phyloP scores from a whole-genome alignment of 1,140 invertebrate species.

The Lepidurus apus region DNA sequence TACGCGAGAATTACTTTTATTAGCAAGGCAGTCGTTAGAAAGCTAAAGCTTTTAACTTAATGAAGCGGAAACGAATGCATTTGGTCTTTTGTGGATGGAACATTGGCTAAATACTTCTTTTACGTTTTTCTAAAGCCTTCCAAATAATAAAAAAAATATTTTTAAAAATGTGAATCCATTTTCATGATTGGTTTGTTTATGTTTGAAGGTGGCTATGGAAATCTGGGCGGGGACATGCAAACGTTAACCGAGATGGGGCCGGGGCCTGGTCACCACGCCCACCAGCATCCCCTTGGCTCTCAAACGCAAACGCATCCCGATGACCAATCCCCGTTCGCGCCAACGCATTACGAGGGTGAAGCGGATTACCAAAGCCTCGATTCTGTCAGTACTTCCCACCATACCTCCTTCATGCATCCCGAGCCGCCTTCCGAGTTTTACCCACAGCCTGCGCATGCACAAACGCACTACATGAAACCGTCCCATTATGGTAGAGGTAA shows the following conservation, averaged over 20 bases:
- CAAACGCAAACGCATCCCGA: slow-evolving; percentile 7
- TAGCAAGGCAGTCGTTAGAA: no score
- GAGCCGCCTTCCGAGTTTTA: slow-evolving; percentile 48
- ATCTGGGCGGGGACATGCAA: slow-evolving; percentile 46
- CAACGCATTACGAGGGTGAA: slow-evolving; percentile 54
- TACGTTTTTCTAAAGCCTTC: background rate
- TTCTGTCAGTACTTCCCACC: slow-evolving; percentile 49
- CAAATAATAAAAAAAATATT: background rate
- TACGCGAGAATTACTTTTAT: no score
- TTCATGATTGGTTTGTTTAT: slow-evolving; percentile 33
- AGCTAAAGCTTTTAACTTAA: no score
- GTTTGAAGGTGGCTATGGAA: slow-evolving; percentile 50
- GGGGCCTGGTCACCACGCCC: slow-evolving; percentile 29
- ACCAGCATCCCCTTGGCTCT: slow-evolving; percentile 28
- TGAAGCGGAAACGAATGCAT: no score
- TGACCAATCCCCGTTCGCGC: slow-evolving; percentile 43
- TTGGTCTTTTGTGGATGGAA: no score
- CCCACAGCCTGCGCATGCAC: slow-evolving; percentile 49
- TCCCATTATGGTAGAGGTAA: slow-evolving; percentile 33
- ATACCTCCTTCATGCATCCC: slow-evolving; percentile 45
- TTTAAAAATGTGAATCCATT: slow-evolving; percentile 1
- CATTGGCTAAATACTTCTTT: no score
- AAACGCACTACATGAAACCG: slow-evolving; percentile 32
- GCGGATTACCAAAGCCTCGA: slow-evolving; percentile 66
- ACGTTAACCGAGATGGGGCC: slow-evolving; percentile 31